Evolutionary conservation across 2,797 vertebrate genomes (phyloP).

Genomic region (Acanthiza pusilla): DNA sequence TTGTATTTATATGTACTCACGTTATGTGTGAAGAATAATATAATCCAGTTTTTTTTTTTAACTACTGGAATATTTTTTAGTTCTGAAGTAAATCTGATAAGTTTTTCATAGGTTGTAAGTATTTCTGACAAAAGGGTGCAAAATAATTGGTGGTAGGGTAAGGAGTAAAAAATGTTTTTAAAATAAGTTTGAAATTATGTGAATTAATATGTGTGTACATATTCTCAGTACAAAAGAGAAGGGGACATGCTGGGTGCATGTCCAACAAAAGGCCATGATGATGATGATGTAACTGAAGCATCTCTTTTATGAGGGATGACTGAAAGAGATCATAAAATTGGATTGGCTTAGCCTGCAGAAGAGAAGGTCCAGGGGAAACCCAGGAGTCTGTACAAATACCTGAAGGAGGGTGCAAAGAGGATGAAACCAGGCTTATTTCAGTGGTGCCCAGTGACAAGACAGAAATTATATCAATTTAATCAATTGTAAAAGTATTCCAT

Average conservation of each 20-base stretch:
- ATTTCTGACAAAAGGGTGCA: neutral
- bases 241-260: neutral
- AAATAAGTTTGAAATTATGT: neutral
- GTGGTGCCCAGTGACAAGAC: neutral
- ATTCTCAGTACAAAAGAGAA: neutral
- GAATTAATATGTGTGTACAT: accelerated
- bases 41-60: neutral
- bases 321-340: neutral
- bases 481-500: neutral
- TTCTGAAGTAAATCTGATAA: neutral
- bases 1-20: neutral
- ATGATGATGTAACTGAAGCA: neutral
- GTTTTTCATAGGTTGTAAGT: neutral
- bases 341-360: neutral
- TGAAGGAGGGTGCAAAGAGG: neutral
- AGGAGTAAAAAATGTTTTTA: neutral
- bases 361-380: neutral
- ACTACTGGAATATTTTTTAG: neutral
- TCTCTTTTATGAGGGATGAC: neutral
- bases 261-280: neutral
- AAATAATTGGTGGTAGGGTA: neutral
- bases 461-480: neutral
- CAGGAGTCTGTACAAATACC: no score
- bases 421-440: neutral
- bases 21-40: neutral